Conservation (phyloP, 2,888 invertebrate species). For the Beris chalybata region DNA sequence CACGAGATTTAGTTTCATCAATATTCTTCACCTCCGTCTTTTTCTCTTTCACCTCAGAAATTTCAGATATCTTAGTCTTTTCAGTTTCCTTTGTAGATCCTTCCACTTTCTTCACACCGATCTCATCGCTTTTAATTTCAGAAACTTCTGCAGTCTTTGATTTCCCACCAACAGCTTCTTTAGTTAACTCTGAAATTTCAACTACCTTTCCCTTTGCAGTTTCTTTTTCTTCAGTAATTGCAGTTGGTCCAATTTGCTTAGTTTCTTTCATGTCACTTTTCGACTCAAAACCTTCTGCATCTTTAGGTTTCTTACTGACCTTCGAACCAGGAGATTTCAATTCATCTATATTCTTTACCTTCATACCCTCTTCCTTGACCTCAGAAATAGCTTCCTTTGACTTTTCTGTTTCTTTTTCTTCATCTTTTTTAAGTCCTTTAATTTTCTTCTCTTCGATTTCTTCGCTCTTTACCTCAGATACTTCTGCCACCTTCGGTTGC, state of each 20-base stretch:
- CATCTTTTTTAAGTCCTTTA: too few relatives aligned
- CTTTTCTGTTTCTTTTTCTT: not conserved
- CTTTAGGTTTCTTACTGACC: not conserved
- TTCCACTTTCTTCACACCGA: not conserved
- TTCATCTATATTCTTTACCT: not conserved
- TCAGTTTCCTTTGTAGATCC: not conserved
- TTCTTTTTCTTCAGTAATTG: not conserved
- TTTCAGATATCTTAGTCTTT: constrained; percentile 1
- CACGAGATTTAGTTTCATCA: constrained; percentile 1
- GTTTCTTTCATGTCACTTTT: not conserved
- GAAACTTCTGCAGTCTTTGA: not conserved
- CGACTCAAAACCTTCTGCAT: not conserved
- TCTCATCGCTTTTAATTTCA: constrained; percentile 9
- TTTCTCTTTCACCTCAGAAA: constrained; percentile 1
- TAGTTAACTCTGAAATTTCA: constrained; percentile 3
- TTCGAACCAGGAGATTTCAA: not conserved
- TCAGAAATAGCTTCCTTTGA: not conserved
- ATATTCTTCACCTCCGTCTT: not conserved
- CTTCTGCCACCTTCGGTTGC: too few relatives aligned
- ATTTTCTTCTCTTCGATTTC: too few relatives aligned
- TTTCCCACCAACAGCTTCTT: too few relatives aligned
- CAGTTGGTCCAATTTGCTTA: not conserved
- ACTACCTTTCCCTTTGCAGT: not conserved
- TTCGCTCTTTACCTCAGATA: too few relatives aligned
- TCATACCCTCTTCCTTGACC: not conserved